These are phyloP conservation scores for Melanerpes aurifrons DNA, from an alignment of 2,113 vertebrate genomes.

Conservation along the genomic window DNA sequence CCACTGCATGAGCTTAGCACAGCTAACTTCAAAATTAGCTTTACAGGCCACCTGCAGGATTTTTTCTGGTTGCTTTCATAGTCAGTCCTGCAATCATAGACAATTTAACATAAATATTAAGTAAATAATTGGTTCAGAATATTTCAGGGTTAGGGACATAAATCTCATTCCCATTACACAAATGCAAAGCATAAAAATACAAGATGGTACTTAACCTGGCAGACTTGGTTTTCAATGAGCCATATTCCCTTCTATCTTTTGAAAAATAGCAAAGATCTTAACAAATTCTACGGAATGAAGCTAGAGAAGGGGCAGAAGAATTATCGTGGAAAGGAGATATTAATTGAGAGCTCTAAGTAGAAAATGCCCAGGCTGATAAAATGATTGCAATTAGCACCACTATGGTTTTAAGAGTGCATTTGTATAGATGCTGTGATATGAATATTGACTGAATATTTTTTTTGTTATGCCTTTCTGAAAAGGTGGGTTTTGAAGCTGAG, in stretches of 20 bases:
- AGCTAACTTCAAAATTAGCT: constrained; percentile 82
- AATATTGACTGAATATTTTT: not conserved
- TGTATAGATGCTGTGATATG: constrained; percentile 27
- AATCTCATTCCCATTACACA: constrained; percentile 68
- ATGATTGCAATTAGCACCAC: not conserved
- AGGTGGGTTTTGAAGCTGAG: constrained; percentile 61
- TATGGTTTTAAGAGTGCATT: constrained; percentile 28
- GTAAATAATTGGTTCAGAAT: constrained; percentile 81
- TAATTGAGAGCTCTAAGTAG: constrained; percentile 46
- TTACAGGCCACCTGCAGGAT: constrained; percentile 80
- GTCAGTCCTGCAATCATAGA: constrained; percentile 75
- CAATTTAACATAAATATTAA: constrained; percentile 83
- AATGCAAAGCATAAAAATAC: constrained; percentile 59
- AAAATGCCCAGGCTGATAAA: constrained; percentile 36
- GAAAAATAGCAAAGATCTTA: constrained; percentile 60
- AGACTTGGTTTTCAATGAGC: constrained; percentile 61
- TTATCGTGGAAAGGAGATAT: constrained; percentile 49
- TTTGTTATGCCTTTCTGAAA: constrained; percentile 46
- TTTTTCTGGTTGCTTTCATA: constrained; percentile 76
- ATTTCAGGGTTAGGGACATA: constrained; percentile 75
- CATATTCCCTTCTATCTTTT: constrained; percentile 44
- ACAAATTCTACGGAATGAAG: constrained; percentile 36
- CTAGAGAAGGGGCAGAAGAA: constrained; percentile 46
- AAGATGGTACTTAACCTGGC: constrained; percentile 44
- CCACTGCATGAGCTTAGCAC: constrained; percentile 73